These are phyloP conservation scores for Drosophila novamexicana DNA, from an alignment of 1,140 invertebrate species.

Conservation along the genomic window DNA sequence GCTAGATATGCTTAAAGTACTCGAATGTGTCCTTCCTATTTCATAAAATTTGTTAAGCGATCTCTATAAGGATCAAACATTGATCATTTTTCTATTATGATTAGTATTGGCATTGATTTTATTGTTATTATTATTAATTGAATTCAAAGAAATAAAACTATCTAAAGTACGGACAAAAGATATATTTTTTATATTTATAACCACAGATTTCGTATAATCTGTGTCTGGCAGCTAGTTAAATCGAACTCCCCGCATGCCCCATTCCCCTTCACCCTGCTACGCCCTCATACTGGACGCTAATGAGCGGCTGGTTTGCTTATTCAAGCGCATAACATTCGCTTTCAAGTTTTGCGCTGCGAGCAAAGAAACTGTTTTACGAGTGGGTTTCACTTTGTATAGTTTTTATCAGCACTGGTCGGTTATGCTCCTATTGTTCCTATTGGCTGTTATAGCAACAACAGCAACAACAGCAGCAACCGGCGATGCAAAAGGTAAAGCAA, in stretches of 20 bases:
- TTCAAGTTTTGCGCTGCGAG: conserved; percentile 16
- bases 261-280: not conserved
- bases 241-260: not conserved
- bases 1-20: too few relatives aligned
- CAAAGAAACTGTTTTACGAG: conserved; percentile 21
- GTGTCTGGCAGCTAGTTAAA: not conserved
- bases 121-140: not conserved
- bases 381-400: conserved; percentile 34
- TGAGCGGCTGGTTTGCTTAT: conserved; percentile 15
- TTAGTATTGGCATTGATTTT: not conserved
- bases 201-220: not conserved
- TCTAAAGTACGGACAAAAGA: too few relatives aligned
- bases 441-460: conserved; percentile 10
- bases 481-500: conserved; percentile 7
- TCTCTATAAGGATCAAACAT: too few relatives aligned
- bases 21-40: too few relatives aligned
- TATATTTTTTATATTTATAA: not conserved
- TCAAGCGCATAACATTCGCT: conserved; percentile 31
- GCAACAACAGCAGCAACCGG: conserved; percentile 11
- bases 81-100: too few relatives aligned
- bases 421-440: conserved; percentile 37
- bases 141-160: too few relatives aligned
- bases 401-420: conserved; percentile 7
- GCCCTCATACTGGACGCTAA: conserved; percentile 13
- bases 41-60: too few relatives aligned